A percentile compares a stretch with the other conserved stretches of the same genome.
Evolutionary conservation across 1,140 invertebrate species (phyloP).

Genomic region (Drosophila parvula): DNA sequence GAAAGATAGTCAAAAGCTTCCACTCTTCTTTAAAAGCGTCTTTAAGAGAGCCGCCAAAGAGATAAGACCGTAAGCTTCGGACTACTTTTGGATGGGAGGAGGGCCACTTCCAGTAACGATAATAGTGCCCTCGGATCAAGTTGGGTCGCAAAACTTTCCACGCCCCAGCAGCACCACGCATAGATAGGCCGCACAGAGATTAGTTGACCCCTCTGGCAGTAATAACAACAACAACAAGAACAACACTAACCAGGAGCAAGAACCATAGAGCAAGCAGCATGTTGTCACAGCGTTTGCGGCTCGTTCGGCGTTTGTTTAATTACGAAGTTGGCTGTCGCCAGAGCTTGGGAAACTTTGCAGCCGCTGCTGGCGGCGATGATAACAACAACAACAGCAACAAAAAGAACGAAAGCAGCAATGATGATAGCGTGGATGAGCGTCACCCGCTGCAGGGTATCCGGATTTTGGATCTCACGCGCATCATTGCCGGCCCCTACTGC

Average conservation of each 20-base stretch:
- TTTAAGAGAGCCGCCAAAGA: conserved; percentile 20
- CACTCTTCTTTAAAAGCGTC: conserved; percentile 7
- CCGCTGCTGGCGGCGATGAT: conserved; percentile 19
- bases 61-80: conserved; percentile 25
- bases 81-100: conserved; percentile 8
- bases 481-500: conserved; percentile 93
- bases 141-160: conserved; percentile 47
- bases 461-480: conserved; percentile 93
- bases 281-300: conserved; percentile 26
- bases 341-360: conserved; percentile 70
- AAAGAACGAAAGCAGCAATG: background rate
- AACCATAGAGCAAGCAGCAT: conserved; percentile 10
- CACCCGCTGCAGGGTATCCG: conserved; percentile 86
- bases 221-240: background rate
- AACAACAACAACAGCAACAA: conserved; percentile 14
- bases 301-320: conserved; percentile 32
- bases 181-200: conserved; percentile 31
- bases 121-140: conserved; percentile 46
- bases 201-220: conserved; percentile 16
- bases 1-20: conserved; percentile 27
- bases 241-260: background rate
- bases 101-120: conserved; percentile 42
- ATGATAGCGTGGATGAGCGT: conserved; percentile 34
- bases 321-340: conserved; percentile 45
- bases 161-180: background rate